These are phyloP conservation scores for Ichneumon xanthorius DNA, from an alignment of 2,888 invertebrate genomes.

Conservation along the genomic window DNA sequence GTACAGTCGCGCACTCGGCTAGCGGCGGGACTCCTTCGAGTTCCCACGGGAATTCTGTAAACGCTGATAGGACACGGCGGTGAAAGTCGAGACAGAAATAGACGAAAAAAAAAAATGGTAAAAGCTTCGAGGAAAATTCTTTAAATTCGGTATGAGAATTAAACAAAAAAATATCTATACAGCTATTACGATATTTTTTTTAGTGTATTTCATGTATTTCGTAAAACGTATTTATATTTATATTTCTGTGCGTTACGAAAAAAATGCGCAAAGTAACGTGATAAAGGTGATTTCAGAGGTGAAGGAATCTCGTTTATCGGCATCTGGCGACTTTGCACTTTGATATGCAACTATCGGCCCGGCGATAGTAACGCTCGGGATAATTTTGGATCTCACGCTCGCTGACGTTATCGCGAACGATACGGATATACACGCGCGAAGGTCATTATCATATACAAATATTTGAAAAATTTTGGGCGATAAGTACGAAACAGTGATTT, in stretches of 20 bases:
- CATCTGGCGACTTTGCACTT: neutral
- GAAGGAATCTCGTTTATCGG: constrained; percentile 3
- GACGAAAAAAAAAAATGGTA: neutral
- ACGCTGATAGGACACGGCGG: neutral
- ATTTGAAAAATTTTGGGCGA: neutral
- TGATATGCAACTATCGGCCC: constrained; percentile 1
- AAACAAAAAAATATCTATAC: no score
- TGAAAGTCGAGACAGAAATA: neutral
- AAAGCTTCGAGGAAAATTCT: neutral
- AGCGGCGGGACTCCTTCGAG: constrained; percentile 1
- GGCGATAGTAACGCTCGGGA: neutral
- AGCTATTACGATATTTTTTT: no score
- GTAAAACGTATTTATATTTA: neutral
- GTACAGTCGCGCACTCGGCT: neutral
- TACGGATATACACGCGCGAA: neutral
- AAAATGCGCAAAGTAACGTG: no score
- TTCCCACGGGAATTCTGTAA: constrained; percentile 10
- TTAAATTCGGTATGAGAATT: neutral
- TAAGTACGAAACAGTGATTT: neutral
- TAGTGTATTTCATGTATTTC: neutral
- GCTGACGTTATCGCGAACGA: neutral
- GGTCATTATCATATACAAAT: constrained; percentile 3
- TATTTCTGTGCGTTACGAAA: neutral
- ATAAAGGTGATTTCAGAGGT: neutral
- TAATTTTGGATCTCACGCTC: neutral